Evolutionary conservation across 2,888 invertebrate species (phyloP), one percentile per base, ranked within the genome.

Genomic region (Orthosia gothica): DNA sequence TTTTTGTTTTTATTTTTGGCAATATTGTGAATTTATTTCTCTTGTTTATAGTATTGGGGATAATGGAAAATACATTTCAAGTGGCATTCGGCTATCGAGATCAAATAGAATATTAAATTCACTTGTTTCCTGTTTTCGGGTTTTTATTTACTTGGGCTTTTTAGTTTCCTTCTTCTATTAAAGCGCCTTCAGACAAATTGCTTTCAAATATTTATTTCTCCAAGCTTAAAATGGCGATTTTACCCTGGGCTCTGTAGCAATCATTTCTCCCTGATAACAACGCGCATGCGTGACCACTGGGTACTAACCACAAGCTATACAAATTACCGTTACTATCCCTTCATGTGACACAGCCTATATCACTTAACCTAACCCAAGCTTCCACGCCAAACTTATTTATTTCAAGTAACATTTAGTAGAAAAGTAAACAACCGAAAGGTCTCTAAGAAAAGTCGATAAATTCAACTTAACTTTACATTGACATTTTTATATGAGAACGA

Each of bases 391-490:
- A 67, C 67, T 70, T 65, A 66, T 82, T 73, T 70, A 73, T 78
- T 80, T 70, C 70, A 64, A 80, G 59, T 74, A 75, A 80, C 78
- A 82, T 80, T 79, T 78, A 76, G 58, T 67, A 61, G 54, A 70
- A 69, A 76, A 79, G 63, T 72, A 82, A 85, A 82, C 75, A 71
- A 59, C 57, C 52, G 26, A 54, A 73, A 78, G 57, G 72, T 75
- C 62, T 64, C 71, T 57, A 70, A 79, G 70, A 72, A 83, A 87
- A 88, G 74, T 82, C 87, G 49, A 89, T 91, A 91, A 91, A 89
- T 91, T 82, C 87, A 69, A 88, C 81, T 91, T 90, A 89, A 87
- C 84, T 89, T 91, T 89, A 89, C 86, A 89, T 91, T 89, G 91
- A 85, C 88, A 81, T 89, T 91, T 91, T 91, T 91, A 91, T 90